Evolutionary conservation across 2,113 vertebrate genomes (phyloP).

Genomic region (Myrmophylax atrothorax): DNA sequence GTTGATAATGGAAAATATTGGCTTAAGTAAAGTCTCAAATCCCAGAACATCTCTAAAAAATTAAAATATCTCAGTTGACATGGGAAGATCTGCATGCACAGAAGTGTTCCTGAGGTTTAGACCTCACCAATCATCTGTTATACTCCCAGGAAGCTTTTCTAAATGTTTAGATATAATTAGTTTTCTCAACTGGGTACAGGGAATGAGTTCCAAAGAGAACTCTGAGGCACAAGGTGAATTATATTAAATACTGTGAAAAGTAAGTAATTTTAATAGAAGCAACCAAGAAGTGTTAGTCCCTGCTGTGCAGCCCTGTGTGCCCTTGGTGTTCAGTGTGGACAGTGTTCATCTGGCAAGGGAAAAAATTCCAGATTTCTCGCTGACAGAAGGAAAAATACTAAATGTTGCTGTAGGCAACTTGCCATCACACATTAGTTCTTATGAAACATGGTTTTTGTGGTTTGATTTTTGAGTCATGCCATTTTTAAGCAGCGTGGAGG

Average conservation of each 20-base stretch:
- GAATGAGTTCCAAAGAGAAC: neutral
- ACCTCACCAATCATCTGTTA: neutral
- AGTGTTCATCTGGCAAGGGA: slow-evolving; percentile 8
- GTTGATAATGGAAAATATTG: neutral
- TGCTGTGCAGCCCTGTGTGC: neutral
- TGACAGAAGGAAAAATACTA: slow-evolving; percentile 46
- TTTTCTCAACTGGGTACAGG: neutral
- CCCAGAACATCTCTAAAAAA: neutral
- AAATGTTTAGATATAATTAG: neutral
- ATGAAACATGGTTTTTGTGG: slow-evolving; percentile 55
- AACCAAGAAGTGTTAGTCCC: neutral
- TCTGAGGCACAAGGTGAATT: neutral
- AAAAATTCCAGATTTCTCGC: slow-evolving; percentile 44
- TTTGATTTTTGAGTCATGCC: slow-evolving; percentile 14
- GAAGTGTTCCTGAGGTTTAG: slow-evolving; percentile 18
- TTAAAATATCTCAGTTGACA: neutral
- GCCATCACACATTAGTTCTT: slow-evolving; percentile 41
- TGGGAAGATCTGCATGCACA: neutral
- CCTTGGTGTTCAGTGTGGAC: neutral
- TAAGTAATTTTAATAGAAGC: slow-evolving; percentile 9
- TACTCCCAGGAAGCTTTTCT: neutral
- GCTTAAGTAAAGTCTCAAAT: neutral
- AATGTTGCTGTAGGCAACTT: slow-evolving; percentile 41
- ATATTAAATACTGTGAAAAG: neutral
- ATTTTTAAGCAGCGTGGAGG: neutral